Evolutionary conservation across 2,888 invertebrate genomes (phyloP).

Genomic region (Metalampra italica): DNA sequence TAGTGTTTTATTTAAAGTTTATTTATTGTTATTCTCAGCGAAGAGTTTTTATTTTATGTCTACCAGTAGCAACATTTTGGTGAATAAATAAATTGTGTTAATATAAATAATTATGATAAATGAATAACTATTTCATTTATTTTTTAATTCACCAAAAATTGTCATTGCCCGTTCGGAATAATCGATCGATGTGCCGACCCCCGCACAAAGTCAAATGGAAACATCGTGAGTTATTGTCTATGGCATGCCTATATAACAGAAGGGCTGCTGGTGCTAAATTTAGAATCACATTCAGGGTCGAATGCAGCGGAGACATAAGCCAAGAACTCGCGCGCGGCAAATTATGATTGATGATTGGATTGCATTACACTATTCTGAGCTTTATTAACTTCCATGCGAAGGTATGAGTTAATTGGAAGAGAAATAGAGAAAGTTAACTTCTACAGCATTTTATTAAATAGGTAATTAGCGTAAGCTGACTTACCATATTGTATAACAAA

Average conservation of each 20-base stretch:
- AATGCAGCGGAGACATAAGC: constrained; percentile 44
- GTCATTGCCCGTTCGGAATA: neutral
- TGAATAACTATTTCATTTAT: too few relatives aligned
- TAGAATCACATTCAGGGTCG: constrained; percentile 60
- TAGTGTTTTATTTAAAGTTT: too few relatives aligned
- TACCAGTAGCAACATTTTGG: too few relatives aligned
- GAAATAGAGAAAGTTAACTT: too few relatives aligned
- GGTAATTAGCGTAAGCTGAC: too few relatives aligned
- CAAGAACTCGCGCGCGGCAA: constrained; percentile 60
- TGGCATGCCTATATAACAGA: constrained; percentile 28
- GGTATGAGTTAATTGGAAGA: neutral
- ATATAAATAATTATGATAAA: too few relatives aligned
- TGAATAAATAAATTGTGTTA: too few relatives aligned
- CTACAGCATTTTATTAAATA: too few relatives aligned
- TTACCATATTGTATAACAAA: too few relatives aligned
- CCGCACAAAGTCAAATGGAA: constrained; percentile 34
- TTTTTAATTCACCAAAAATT: too few relatives aligned
- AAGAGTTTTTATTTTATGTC: too few relatives aligned
- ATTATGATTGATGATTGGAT: constrained; percentile 65
- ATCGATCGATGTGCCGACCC: neutral
- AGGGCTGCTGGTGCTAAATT: constrained; percentile 53
- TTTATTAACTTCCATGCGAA: constrained; percentile 9
- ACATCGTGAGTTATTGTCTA: constrained; percentile 57
- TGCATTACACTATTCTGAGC: constrained; percentile 39
- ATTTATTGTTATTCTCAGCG: too few relatives aligned